Conservation (phyloP, 2,113 vertebrate genomes). For the Sceloporus undulatus region DNA sequence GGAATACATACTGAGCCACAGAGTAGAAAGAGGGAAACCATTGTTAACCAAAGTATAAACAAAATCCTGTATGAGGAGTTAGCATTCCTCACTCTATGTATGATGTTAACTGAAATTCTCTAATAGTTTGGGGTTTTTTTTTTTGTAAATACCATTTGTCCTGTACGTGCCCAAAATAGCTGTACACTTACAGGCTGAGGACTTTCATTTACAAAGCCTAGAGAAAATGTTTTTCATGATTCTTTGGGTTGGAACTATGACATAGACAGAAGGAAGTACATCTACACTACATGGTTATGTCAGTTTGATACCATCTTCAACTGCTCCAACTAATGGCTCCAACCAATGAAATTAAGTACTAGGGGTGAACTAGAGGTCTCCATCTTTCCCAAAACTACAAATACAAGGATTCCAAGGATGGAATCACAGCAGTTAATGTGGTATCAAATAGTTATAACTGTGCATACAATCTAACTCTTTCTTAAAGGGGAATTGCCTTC, state of each 20-base stretch:
- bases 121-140: constrained; percentile 8
- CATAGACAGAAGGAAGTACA: not conserved
- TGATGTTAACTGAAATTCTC: constrained; percentile 5
- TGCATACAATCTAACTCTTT: not conserved
- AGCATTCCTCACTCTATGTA: not conserved
- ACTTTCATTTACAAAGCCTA: not conserved
- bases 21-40: not conserved
- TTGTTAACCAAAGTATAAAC: constrained; percentile 7
- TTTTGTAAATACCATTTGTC: constrained; percentile 26
- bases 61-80: not conserved
- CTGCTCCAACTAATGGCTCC: no score
- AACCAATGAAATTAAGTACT: no score
- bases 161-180: not conserved
- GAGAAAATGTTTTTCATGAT: not conserved
- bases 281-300: no score
- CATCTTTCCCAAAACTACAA: no score
- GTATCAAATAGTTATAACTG: not conserved
- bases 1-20: not conserved
- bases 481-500: not conserved
- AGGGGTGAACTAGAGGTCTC: no score
- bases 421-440: no score
- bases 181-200: not conserved
- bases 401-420: no score
- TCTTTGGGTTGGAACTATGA: not conserved
- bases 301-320: no score